Conservation (phyloP, 2,113 vertebrate species). For the Rhabdomys dilectus region DNA sequence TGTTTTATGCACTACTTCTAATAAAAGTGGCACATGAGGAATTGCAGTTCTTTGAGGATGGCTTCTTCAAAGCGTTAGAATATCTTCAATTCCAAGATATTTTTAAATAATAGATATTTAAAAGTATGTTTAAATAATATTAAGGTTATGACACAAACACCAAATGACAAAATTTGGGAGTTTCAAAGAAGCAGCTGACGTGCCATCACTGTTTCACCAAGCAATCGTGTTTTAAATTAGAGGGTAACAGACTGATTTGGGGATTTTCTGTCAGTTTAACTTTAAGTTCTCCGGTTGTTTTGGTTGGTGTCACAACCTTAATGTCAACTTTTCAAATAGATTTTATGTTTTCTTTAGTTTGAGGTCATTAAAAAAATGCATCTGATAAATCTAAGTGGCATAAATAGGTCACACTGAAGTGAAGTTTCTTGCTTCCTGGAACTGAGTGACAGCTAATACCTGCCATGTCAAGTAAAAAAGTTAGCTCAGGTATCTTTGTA, state of each 20-base stretch:
- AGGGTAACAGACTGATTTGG: conserved; percentile 82
- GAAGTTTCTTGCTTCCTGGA: conserved; percentile 47
- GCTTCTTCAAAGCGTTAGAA: conserved; percentile 87
- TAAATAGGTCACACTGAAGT: conserved; percentile 74
- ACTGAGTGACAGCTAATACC: conserved; percentile 47
- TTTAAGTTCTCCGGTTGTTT: conserved; percentile 85
- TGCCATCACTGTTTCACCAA: conserved; percentile 83
- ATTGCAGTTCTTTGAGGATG: conserved; percentile 85
- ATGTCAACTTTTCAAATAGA: conserved; percentile 79
- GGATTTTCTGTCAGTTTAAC: conserved; percentile 84
- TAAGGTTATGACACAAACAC: conserved; percentile 90
- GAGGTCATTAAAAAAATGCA: conserved; percentile 79
- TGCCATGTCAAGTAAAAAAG: conserved; percentile 16
- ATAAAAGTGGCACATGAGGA: conserved; percentile 84
- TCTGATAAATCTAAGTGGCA: conserved; percentile 74
- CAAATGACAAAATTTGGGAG: conserved; percentile 86
- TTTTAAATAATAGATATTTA: conserved; percentile 91
- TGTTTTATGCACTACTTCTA: conserved; percentile 90
- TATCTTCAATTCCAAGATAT: conserved; percentile 85
- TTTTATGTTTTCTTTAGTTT: conserved; percentile 77
- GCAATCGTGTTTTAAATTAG: conserved; percentile 82
- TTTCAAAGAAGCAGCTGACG: conserved; percentile 87
- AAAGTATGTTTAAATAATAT: conserved; percentile 90
- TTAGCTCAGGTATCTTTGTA: conserved; percentile 39
- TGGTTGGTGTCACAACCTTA: conserved; percentile 85